Conservation (phyloP, 2,888 invertebrate genomes). For the Linnaemya vulpina region DNA sequence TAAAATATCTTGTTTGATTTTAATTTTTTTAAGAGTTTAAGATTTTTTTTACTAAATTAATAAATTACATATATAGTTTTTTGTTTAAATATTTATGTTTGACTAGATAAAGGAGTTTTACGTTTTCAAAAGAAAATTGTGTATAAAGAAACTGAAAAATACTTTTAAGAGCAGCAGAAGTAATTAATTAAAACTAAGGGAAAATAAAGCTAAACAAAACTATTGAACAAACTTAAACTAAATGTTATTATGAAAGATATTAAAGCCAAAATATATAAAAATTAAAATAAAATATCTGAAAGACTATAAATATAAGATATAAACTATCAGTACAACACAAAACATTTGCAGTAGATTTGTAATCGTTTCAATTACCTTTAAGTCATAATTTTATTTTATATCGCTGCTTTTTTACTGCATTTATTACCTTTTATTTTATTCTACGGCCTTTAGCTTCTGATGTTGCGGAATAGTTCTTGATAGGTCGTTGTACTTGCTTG, state of each 20-base stretch:
- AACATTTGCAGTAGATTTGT: conserved; percentile 7
- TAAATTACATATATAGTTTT: conserved; percentile 34
- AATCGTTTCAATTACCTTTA: neutral
- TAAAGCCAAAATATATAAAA: neutral
- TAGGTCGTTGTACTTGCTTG: neutral
- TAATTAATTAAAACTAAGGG: conserved; percentile 25
- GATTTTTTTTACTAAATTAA: conserved; percentile 16
- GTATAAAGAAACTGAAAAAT: conserved; percentile 24
- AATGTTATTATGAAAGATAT: neutral
- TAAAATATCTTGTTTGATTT: conserved; percentile 21
- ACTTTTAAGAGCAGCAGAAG: conserved; percentile 6
- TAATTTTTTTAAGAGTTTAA: conserved; percentile 5
- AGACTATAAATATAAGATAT: neutral
- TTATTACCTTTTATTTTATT: conserved; percentile 11
- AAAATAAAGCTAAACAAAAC: neutral
- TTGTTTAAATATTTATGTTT: conserved; percentile 54
- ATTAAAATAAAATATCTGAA: neutral
- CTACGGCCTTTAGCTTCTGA: conserved; percentile 1
- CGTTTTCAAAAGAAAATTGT: conserved; percentile 25
- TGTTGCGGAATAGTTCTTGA: neutral
- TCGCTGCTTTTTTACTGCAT: conserved; percentile 44
- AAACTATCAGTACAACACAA: conserved; percentile 10
- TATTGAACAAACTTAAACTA: conserved; percentile 23
- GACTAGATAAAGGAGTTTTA: conserved; percentile 61
- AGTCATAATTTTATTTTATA: conserved; percentile 2